Evolutionary conservation across 2,113 vertebrate genomes (phyloP).

Genomic region (Cisticola juncidis): DNA sequence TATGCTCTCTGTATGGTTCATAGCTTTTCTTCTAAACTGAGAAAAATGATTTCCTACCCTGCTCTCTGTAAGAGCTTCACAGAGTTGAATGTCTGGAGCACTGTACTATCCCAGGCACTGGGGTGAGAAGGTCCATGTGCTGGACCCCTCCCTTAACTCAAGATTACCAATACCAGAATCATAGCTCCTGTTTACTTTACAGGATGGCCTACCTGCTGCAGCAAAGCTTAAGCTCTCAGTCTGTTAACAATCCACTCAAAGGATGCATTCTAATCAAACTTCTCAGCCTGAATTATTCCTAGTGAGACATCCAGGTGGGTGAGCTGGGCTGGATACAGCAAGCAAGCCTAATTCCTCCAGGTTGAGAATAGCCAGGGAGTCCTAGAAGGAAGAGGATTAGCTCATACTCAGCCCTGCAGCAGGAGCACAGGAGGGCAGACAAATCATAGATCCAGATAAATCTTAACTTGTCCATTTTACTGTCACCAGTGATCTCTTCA

Average conservation of each 20-base stretch:
- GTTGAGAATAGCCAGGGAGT: not conserved
- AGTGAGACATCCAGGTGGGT: accelerated
- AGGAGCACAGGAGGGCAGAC: accelerated
- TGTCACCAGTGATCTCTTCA: not conserved
- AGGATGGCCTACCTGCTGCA: not conserved
- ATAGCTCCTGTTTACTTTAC: not conserved
- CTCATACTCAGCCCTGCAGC: not conserved
- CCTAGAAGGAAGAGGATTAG: not conserved
- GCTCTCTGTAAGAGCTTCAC: not conserved
- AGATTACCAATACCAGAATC: not conserved
- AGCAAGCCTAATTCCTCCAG: not conserved
- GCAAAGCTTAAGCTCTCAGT: not conserved
- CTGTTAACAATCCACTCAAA: accelerated
- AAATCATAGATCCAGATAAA: not conserved
- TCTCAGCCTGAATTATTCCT: not conserved
- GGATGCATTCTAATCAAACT: not conserved
- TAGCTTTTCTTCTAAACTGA: not conserved
- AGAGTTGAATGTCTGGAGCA: not conserved
- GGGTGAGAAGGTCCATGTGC: not conserved
- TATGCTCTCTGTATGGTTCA: not conserved
- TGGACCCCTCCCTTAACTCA: not conserved
- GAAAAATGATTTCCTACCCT: not conserved
- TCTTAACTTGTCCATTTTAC: not conserved
- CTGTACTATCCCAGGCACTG: not conserved
- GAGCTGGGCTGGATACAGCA: not conserved